phyloP scores from a whole-genome alignment of 2,888 invertebrate species.

The Auanema sp. region DNA sequence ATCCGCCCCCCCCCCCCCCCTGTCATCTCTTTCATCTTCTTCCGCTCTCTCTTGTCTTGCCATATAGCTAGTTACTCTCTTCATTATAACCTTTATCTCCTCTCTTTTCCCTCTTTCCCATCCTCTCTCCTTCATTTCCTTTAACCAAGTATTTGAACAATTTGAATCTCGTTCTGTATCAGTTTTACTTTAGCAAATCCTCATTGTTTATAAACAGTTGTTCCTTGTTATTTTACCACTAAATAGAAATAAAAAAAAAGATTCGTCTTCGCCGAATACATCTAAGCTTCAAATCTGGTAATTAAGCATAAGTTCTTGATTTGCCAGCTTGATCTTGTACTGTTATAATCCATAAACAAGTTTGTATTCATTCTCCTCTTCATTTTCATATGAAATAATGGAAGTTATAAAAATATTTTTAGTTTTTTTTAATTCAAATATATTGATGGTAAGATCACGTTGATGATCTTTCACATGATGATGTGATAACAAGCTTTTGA shows the following conservation, averaged over 20 bases:
- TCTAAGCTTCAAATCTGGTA: neutral
- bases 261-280: neutral
- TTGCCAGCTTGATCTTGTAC: neutral
- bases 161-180: slow-evolving; percentile 1
- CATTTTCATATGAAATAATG: no score
- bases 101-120: no score
- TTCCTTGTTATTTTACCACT: neutral
- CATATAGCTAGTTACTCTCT: no score
- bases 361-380: no score
- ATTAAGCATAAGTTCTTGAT: neutral
- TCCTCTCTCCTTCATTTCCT: neutral
- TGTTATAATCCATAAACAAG: no score
- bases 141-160: neutral
- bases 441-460: no score
- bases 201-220: neutral
- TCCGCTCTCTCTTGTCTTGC: slow-evolving; percentile 1
- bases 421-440: no score
- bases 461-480: no score
- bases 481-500: no score
- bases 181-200: neutral
- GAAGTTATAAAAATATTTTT: no score
- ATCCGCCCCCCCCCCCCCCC: neutral
- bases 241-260: neutral
- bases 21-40: slow-evolving; percentile 7
- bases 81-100: no score